Evolutionary conservation across 2,797 vertebrate genomes (phyloP).

Genomic region (Chromis chromis): DNA sequence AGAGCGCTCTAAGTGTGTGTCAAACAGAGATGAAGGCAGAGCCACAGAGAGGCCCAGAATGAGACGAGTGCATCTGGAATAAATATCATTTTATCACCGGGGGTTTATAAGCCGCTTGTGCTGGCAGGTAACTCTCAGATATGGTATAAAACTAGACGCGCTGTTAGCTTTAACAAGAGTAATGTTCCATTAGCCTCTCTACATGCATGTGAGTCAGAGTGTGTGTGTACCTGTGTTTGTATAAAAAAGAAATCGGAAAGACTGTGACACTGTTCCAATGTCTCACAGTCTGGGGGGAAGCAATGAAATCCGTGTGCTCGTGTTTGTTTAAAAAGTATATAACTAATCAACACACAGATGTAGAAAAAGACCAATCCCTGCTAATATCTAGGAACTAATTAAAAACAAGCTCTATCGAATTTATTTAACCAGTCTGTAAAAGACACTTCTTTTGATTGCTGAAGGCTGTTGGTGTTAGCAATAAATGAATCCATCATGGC

Average conservation of each 20-base stretch:
- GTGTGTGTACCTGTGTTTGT: constrained; percentile 18
- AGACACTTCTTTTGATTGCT: not conserved
- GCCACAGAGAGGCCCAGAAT: constrained; percentile 52
- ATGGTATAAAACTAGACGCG: constrained; percentile 71
- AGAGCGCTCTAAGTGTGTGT: constrained; percentile 41
- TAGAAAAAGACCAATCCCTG: not conserved
- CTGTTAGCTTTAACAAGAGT: constrained; percentile 76
- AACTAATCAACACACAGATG: not conserved
- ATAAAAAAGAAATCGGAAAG: constrained; percentile 34
- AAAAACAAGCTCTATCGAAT: not conserved
- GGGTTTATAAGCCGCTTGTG: constrained; percentile 69
- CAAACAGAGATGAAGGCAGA: constrained; percentile 48
- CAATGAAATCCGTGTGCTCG: constrained; percentile 2
- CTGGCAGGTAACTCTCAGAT: constrained; percentile 77
- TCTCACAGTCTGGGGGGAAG: constrained; percentile 27
- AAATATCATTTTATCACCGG: constrained; percentile 76
- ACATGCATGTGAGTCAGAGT: constrained; percentile 27
- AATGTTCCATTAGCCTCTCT: constrained; percentile 68
- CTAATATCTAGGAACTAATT: not conserved
- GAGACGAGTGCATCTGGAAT: constrained; percentile 75
- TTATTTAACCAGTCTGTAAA: not conserved
- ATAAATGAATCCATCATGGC: no score
- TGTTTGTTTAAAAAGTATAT: not conserved
- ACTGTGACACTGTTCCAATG: constrained; percentile 38
- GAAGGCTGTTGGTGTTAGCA: not conserved